Evolutionary conservation across 2,888 invertebrate species (phyloP).

Genomic region (Plutella xylostella): DNA sequence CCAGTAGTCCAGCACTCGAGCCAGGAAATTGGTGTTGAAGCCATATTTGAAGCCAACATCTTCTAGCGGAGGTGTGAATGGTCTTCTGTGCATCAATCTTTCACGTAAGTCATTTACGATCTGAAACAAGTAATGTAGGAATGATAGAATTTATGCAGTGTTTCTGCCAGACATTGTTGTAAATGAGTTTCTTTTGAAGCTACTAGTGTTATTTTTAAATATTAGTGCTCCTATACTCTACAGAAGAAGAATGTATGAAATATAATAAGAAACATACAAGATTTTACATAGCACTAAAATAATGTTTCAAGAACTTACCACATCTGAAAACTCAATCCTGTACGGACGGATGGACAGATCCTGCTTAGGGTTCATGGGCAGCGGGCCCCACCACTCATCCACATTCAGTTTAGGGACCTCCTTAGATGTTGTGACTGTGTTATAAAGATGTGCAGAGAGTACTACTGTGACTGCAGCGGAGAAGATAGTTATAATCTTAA

Average conservation of each 20-base stretch:
- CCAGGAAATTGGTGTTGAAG: conserved; percentile 60
- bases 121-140: no score
- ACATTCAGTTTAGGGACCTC: conserved; percentile 33
- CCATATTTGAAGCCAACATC: conserved; percentile 70
- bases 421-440: conserved; percentile 21
- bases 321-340: conserved; percentile 69
- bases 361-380: conserved; percentile 43
- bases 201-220: no score
- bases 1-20: conserved; percentile 69
- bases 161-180: background rate
- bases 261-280: no score
- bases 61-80: conserved; percentile 42
- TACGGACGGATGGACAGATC: conserved; percentile 70
- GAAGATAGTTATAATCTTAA: conserved; percentile 19
- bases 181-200: no score
- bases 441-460: conserved; percentile 24
- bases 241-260: no score
- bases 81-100: conserved; percentile 60
- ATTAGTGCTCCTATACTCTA: no score
- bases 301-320: no score
- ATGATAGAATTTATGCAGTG: background rate
- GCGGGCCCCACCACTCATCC: conserved; percentile 72
- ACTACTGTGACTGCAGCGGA: conserved; percentile 19
- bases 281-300: no score
- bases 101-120: conserved; percentile 63